A percentile compares a stretch with the other conserved stretches of the same genome.
Conservation (phyloP, 2,797 vertebrate genomes). For the Sebastolobus altivelis region DNA sequence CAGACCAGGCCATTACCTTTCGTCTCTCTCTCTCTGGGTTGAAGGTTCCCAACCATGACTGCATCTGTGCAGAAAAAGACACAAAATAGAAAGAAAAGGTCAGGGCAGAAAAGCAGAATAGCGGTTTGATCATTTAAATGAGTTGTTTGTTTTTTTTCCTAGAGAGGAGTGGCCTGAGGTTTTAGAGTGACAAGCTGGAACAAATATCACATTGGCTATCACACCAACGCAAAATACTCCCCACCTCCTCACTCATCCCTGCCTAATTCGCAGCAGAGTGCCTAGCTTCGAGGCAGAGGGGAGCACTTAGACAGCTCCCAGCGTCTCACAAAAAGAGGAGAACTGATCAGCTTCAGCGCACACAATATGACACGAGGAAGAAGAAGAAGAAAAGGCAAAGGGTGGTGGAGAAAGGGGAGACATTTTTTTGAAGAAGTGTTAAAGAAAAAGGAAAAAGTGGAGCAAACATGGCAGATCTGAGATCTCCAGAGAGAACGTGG, state of each 20-base stretch:
- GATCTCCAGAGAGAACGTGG: conserved; percentile 73
- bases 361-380: conserved; percentile 45
- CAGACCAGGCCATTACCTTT: conserved; percentile 77
- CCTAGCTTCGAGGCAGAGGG: conserved; percentile 47
- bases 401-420: conserved; percentile 11
- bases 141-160: conserved; percentile 1
- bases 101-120: conserved; percentile 11
- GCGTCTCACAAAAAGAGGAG: conserved; percentile 37
- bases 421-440: conserved; percentile 36
- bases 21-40: conserved; percentile 88
- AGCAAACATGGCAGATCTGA: conserved; percentile 69
- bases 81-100: conserved; percentile 49
- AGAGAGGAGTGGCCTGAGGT: conserved; percentile 9
- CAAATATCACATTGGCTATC: conserved; percentile 37
- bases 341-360: conserved; percentile 61
- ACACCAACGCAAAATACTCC: conserved; percentile 38
- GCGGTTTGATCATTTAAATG: conserved; percentile 17
- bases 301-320: conserved; percentile 57
- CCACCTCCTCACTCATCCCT: conserved; percentile 24
- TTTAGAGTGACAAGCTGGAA: conserved; percentile 49
- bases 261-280: conserved; percentile 56
- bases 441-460: conserved; percentile 54
- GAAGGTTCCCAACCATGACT: conserved; percentile 87
- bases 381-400: conserved; percentile 34
- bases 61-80: conserved; percentile 81